phyloP scores from a whole-genome alignment of 2,888 invertebrate species.

The Unio pictorum region DNA sequence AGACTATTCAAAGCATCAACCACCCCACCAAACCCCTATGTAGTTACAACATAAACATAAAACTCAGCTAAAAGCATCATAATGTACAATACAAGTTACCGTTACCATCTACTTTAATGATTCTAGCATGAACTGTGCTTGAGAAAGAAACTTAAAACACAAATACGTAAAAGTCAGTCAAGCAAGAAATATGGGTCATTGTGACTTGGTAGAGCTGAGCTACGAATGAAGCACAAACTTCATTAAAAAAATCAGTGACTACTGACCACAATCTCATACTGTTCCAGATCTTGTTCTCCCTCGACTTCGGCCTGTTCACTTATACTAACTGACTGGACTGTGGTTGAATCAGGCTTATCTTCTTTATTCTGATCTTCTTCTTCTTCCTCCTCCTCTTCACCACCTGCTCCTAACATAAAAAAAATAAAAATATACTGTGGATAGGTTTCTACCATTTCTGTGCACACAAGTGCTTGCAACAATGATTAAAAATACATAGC shows the following conservation, averaged over 20 bases:
- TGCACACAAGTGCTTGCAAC: no score
- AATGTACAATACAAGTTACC: no score
- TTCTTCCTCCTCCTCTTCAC: slow-evolving; percentile 61
- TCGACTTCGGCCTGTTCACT: slow-evolving; percentile 46
- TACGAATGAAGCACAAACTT: neutral
- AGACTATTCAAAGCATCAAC: no score
- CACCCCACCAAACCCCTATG: no score
- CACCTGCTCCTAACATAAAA: slow-evolving; percentile 19
- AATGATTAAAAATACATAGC: no score
- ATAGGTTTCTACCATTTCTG: no score
- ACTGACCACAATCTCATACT: slow-evolving; percentile 63
- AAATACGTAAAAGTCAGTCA: no score
- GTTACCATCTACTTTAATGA: no score
- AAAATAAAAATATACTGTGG: no score
- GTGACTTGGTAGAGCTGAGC: neutral
- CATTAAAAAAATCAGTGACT: neutral
- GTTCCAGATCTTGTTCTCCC: slow-evolving; percentile 47
- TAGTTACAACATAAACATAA: no score
- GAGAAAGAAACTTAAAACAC: no score
- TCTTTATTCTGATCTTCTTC: slow-evolving; percentile 61
- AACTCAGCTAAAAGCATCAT: no score
- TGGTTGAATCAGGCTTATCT: slow-evolving; percentile 42
- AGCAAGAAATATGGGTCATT: neutral
- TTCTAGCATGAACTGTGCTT: neutral
- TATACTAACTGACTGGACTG: slow-evolving; percentile 36